phyloP scores from a whole-genome alignment of 2,888 invertebrate species.

The Acanthosepion esculentum region DNA sequence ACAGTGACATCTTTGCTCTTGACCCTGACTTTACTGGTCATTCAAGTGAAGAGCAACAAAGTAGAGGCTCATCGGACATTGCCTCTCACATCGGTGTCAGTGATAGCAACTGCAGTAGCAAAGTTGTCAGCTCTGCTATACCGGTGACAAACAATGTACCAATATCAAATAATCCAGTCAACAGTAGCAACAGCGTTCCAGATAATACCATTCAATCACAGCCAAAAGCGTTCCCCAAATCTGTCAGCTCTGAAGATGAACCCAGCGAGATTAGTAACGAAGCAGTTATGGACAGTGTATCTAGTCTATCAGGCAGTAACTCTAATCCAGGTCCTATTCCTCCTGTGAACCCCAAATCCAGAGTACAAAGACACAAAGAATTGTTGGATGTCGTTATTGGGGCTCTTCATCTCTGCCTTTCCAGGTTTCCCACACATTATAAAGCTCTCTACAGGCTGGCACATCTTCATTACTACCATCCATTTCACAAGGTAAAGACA shows the following conservation, averaged over 20 bases:
- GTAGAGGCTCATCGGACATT: neutral
- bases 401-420: slow-evolving; percentile 88
- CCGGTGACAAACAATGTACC: neutral
- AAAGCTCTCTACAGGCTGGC: slow-evolving; percentile 92
- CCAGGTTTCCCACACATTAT: slow-evolving; percentile 91
- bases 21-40: neutral
- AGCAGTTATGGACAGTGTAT: neutral
- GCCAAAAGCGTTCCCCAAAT: neutral
- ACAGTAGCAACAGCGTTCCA: neutral
- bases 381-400: slow-evolving; percentile 77
- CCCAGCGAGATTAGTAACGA: neutral
- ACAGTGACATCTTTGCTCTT: neutral
- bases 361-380: slow-evolving; percentile 46
- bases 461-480: slow-evolving; percentile 81
- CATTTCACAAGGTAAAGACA: slow-evolving; percentile 61
- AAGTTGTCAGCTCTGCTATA: neutral
- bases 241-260: slow-evolving; percentile 11
- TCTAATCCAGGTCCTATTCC: neutral
- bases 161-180: neutral
- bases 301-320: neutral
- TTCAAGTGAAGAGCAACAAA: neutral
- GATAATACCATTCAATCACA: neutral
- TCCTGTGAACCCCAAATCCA: neutral
- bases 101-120: neutral
- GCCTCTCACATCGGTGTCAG: neutral